Evolutionary conservation across 2,113 vertebrate genomes (phyloP).

Genomic region (Kryptolebias marmoratus): DNA sequence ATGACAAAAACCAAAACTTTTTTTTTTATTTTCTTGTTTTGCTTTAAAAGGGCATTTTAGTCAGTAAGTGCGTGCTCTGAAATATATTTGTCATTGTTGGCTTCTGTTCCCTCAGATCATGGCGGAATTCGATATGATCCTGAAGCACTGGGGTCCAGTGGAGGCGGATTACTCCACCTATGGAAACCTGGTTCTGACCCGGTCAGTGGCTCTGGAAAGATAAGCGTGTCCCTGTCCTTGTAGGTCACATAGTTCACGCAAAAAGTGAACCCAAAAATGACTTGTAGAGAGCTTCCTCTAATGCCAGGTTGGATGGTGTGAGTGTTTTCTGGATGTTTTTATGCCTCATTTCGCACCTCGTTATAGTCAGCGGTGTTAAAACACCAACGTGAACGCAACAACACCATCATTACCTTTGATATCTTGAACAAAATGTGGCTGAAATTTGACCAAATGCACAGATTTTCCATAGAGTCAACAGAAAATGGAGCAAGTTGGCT

Average conservation of each 20-base stretch:
- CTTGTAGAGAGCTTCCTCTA: not conserved
- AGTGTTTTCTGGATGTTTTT: not conserved
- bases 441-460: no score
- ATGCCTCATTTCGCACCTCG: not conserved
- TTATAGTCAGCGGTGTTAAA: not conserved
- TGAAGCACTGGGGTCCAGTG: constrained; percentile 73
- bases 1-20: not conserved
- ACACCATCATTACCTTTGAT: no score
- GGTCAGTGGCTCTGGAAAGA: constrained; percentile 65
- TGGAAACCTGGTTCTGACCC: constrained; percentile 73
- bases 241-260: not conserved
- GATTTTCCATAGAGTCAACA: no score
- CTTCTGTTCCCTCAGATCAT: constrained; percentile 54
- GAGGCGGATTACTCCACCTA: constrained; percentile 56
- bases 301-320: not conserved
- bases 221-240: not conserved
- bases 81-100: not conserved
- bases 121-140: constrained; percentile 73
- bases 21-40: not conserved
- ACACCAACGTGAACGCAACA: not conserved
- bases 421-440: no score
- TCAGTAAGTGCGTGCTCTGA: not conserved
- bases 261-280: not conserved
- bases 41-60: not conserved
- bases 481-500: no score